Evolutionary conservation across 2,888 invertebrate species (phyloP).

Genomic region (Epinotia demarniana): DNA sequence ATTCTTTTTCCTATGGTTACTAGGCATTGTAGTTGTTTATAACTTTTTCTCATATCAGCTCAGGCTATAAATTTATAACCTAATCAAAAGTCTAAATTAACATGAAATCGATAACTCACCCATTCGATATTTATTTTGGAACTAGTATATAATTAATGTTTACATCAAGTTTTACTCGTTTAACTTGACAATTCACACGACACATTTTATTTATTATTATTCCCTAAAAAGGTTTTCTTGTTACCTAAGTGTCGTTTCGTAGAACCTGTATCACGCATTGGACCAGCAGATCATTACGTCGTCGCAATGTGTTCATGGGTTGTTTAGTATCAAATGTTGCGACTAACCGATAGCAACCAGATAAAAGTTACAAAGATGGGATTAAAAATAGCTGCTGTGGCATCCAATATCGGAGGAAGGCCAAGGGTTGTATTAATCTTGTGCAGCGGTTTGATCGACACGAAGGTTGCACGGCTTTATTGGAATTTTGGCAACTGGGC

Average conservation of each 20-base stretch:
- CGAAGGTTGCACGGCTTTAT: constrained; percentile 58
- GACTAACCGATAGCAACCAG: constrained; percentile 2
- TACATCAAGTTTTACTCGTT: too few relatives aligned
- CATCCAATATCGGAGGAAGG: constrained; percentile 50
- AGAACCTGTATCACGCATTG: background rate
- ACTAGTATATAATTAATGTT: background rate
- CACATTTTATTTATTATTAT: too few relatives aligned
- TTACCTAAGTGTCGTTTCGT: too few relatives aligned
- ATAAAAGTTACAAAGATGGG: constrained; percentile 11
- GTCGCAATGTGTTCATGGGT: background rate
- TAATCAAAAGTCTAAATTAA: background rate
- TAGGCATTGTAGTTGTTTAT: background rate
- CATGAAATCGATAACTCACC: background rate
- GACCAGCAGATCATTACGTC: background rate
- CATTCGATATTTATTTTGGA: background rate
- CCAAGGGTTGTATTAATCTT: constrained; percentile 55
- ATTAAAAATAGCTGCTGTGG: constrained; percentile 26
- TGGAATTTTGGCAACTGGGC: constrained; percentile 42
- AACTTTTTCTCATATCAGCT: background rate
- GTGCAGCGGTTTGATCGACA: constrained; percentile 58
- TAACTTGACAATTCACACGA: too few relatives aligned
- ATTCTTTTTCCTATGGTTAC: background rate
- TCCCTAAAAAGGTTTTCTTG: too few relatives aligned
- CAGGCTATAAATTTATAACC: background rate
- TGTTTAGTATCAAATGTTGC: background rate